Base-by-base conservation (phyloP, 1,140 invertebrate genomes). In the Sarcophaga peregrina region DNA sequence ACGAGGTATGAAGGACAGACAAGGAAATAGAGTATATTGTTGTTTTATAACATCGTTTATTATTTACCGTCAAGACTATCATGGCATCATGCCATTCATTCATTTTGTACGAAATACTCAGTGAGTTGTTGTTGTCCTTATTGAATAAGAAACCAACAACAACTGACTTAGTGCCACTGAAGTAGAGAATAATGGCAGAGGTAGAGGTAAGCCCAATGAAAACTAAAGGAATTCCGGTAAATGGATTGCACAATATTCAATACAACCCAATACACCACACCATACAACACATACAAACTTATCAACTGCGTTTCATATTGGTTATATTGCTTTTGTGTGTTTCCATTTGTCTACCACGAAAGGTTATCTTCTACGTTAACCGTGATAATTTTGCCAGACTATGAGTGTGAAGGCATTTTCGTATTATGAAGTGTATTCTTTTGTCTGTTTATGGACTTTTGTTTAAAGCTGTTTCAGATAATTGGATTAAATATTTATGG, bases 11-110 rank as follows among this genome's bases (percentile, higher is more conserved):
- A 37, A 37, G 25, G 25, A 37, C 25, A 37, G 25, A 37, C 25
- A 37, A 37, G 25, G 25, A 58, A 58, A n/a, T n/a, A 76, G 74
- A 76, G 47, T n/a, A 20, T 10, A 76, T 76, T 76, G 54, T 76
- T 78, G 48, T 78, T 78, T 78, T 78, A 78, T 78, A 78, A 78
- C 47, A 52, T 78, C 75, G 75, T 78, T 78, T 78, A 78, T 78
- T 78, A 78, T 78, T 78, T 78, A 78, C 75, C 75, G 75, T 78
- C 75, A 78, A 78, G 75, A 47, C 75, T 78, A 78, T 17, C 75
- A 50, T 50, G 75, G 75, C 75, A 78, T 78, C 75, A 78, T 50
- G 75, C 75, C 47, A 78, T 78, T 50, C 73, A 75, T 75, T 47
- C 8, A 76, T n/a, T 52, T 50, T n/a, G 50, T 10, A 54, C 52